phyloP scores from a whole-genome alignment of 2,888 invertebrate species.

The Cataglyphis cursor region DNA sequence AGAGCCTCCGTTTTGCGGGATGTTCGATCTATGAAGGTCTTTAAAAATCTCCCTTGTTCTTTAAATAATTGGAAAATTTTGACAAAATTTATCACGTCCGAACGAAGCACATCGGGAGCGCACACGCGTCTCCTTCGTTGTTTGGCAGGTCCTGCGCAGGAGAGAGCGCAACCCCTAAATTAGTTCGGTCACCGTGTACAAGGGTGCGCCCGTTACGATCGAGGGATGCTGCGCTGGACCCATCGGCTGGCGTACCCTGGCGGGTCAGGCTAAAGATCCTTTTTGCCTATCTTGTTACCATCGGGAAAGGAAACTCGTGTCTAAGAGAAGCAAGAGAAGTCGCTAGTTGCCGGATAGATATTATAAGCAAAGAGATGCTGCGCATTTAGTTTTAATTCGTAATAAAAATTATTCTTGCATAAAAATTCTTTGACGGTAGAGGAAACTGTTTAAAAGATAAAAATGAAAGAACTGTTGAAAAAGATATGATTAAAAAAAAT shows the following conservation, averaged over 20 bases:
- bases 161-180: conserved; percentile 70
- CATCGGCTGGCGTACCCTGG: conserved; percentile 83
- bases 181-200: conserved; percentile 68
- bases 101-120: conserved; percentile 54
- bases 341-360: conserved; percentile 42
- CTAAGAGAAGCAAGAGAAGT: conserved; percentile 38
- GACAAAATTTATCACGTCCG: conserved; percentile 64
- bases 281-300: conserved; percentile 63
- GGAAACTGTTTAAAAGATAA: background rate
- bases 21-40: background rate
- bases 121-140: conserved; percentile 75
- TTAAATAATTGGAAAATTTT: conserved; percentile 31
- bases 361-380: background rate
- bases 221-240: conserved; percentile 82
- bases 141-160: conserved; percentile 74
- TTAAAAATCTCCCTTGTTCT: background rate
- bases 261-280: conserved; percentile 54
- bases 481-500: background rate
- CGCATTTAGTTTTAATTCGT: background rate
- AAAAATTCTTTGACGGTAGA: background rate
- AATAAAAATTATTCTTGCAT: background rate
- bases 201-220: conserved; percentile 76
- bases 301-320: conserved; percentile 53
- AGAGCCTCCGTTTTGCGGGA: background rate
- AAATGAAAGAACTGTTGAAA: background rate